Evolutionary conservation across 2,113 vertebrate species (phyloP), one percentile per base, ranked within the genome.

Genomic region (Hirundichthys speculiger): DNA sequence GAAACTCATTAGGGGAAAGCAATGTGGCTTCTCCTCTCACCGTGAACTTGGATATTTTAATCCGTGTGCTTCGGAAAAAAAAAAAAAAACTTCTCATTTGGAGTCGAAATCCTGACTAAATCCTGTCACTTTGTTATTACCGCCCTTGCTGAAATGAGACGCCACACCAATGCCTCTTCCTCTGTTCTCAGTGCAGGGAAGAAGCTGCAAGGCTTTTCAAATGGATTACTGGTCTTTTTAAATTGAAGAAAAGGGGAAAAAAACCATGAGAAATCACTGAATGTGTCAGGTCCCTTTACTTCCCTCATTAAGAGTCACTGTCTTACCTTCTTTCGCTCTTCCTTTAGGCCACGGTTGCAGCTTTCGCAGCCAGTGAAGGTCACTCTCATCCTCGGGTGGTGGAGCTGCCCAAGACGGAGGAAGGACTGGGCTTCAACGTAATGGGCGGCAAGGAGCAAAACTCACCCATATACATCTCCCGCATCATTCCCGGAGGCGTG

Each of bases 391-490:
- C 97, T 0, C 92, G 97, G 52, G 97, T 99, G 73, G 97, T 99
- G 22, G 98, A 99, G 85, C 93, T 99, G 38, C 98, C 98, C 49
- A 99, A 99, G 91, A 99, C 96, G 1, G 98, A 99, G 60, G 98
- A 99, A 89, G 98, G 98, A n/a, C 92, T 99, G 78, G 98, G 98
- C 77, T 99, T 99, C 89, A 99, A 99, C 18, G 96, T 99, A 69
- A 99, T 99, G 98, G 98, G 97, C 51, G 97, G 98, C 80, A 99
- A 98, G 79, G 97, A 99, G 69, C 98, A 99, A 83, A 99, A 99
- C 86, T 99, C 98, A 1, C 98, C 98, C 14, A 99, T 99, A 83
- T 99, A 99, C 82, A 99, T 99, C 90, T 99, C 97, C 39, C 97
- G 98, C 85, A 98, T 99, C 89, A 99, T 99, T 86, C 97, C 98